These are phyloP conservation scores for Chionodraco myersi DNA, from an alignment of 2,113 vertebrate genomes.

Conservation along the genomic window DNA sequence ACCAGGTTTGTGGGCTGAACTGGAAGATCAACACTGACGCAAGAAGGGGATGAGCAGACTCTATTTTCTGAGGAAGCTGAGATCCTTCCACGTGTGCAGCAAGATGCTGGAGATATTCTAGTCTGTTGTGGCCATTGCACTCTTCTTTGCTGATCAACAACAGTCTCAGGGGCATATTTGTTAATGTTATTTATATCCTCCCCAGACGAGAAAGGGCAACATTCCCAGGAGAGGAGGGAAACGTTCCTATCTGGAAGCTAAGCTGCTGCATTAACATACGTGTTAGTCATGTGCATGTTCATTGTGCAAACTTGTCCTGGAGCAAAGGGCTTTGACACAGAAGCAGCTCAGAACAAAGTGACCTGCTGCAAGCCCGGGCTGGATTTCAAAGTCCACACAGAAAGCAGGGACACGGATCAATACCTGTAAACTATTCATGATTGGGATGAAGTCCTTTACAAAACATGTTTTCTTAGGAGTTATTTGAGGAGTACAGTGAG, in stretches of 20 bases:
- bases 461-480: neutral
- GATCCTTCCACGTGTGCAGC: too few species aligned
- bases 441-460: neutral
- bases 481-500: neutral
- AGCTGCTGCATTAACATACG: neutral
- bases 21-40: too few species aligned
- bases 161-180: neutral
- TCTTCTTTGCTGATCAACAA: neutral
- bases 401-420: neutral
- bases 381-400: slow-evolving; percentile 7
- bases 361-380: neutral
- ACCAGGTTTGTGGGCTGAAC: too few species aligned
- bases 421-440: neutral
- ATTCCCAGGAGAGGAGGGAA: neutral
- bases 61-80: too few species aligned
- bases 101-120: too few species aligned
- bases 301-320: slow-evolving; percentile 20
- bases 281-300: slow-evolving; percentile 14
- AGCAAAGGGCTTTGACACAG: slow-evolving; percentile 22
- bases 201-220: neutral
- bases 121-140: too few species aligned
- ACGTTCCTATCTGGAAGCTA: neutral
- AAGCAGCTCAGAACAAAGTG: neutral
- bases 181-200: neutral
- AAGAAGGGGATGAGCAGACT: too few species aligned